Percentiles rank a stretch among this genome's conserved stretches.
Evolutionary conservation across 2,113 vertebrate genomes (phyloP).

Genomic region (Syngnathus floridae): DNA sequence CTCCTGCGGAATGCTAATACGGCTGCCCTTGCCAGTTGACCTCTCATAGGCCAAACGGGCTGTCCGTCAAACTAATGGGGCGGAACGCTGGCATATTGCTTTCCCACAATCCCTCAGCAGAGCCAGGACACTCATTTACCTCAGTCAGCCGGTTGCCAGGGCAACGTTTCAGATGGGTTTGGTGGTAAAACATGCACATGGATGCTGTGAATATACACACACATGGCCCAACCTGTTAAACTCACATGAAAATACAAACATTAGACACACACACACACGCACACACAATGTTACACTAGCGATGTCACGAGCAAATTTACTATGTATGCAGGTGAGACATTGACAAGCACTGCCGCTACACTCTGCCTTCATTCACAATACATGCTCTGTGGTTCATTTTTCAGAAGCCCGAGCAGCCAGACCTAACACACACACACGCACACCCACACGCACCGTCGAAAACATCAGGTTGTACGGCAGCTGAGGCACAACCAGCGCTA

Average conservation of each 20-base stretch:
- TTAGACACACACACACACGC: background rate
- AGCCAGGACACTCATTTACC: slow-evolving; percentile 69
- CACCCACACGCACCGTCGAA: slow-evolving; percentile 9
- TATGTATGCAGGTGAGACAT: slow-evolving; percentile 28
- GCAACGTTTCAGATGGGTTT: slow-evolving; percentile 66
- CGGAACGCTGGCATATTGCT: slow-evolving; percentile 70
- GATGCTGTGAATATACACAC: slow-evolving; percentile 5
- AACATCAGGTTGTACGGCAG: slow-evolving; percentile 32
- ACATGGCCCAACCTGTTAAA: slow-evolving; percentile 14
- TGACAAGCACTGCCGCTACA: slow-evolving; percentile 31
- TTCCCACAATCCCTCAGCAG: slow-evolving; percentile 66
- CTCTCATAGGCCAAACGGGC: slow-evolving; percentile 69
- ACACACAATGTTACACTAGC: slow-evolving; percentile 7
- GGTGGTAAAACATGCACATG: slow-evolving; percentile 23
- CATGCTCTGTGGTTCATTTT: slow-evolving; percentile 49
- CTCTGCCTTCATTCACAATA: slow-evolving; percentile 53
- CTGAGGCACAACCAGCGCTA: slow-evolving; percentile 18
- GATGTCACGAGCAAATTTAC: slow-evolving; percentile 31
- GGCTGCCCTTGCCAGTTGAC: slow-evolving; percentile 68
- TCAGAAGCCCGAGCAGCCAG: slow-evolving; percentile 40
- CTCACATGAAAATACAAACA: background rate
- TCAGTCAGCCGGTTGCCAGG: slow-evolving; percentile 70
- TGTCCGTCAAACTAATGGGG: slow-evolving; percentile 73
- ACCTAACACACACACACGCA: slow-evolving; percentile 10
- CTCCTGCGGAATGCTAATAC: slow-evolving; percentile 66